A percentile compares a stretch with the other conserved stretches of the same genome.
phyloP scores from a whole-genome alignment of 64 coral and sea anemone genomes.

The Acropora yongei region DNA sequence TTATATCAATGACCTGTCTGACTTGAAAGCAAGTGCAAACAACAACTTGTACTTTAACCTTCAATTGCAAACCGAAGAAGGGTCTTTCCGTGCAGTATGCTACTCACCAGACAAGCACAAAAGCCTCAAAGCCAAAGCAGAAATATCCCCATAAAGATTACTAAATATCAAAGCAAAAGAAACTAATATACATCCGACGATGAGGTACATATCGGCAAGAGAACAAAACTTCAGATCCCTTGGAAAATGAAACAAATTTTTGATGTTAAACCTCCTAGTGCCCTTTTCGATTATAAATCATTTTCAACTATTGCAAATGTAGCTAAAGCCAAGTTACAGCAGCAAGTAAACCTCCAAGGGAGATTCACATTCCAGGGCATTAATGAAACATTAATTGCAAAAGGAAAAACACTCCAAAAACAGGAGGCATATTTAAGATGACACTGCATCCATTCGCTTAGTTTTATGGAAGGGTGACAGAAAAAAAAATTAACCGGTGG shows the following conservation, averaged over 20 bases:
- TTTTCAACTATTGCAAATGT: constrained; percentile 9
- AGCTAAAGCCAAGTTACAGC: neutral
- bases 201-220: constrained; percentile 63
- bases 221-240: constrained; percentile 42
- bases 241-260: constrained; percentile 11
- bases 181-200: constrained; percentile 28
- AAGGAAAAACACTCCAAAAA: constrained; percentile 54
- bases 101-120: constrained; percentile 49
- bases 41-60: constrained; percentile 52
- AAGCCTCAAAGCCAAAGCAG: constrained; percentile 26
- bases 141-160: constrained; percentile 60
- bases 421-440: constrained; percentile 47
- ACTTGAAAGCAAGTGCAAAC: constrained; percentile 37
- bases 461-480: constrained; percentile 63
- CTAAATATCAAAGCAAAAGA: constrained; percentile 35
- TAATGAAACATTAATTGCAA: constrained; percentile 31
- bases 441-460: constrained; percentile 49
- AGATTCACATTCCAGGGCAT: constrained; percentile 23
- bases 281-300: neutral
- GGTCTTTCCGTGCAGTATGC: constrained; percentile 15
- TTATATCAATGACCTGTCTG: constrained; percentile 29
- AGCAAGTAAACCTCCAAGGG: constrained; percentile 28
- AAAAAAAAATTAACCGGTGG: neutral
- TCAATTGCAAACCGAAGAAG: constrained; percentile 44
- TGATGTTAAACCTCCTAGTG: constrained; percentile 9